Conservation (phyloP, 2,888 invertebrate species). For the Chaitophorus viminalis region DNA sequence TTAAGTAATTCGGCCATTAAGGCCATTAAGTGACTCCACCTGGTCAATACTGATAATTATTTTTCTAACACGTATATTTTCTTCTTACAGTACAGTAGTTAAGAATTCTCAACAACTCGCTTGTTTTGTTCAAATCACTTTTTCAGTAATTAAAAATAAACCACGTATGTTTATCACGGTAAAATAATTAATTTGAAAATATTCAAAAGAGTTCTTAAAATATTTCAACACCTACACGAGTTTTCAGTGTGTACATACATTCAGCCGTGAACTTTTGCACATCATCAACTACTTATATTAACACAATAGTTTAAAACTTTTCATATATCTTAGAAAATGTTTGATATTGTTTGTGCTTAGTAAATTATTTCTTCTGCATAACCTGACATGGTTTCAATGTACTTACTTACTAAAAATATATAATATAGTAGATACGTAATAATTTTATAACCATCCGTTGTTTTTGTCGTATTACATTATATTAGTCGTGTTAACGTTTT, state of each 20-base stretch:
- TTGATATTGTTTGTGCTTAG: background rate
- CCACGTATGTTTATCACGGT: background rate
- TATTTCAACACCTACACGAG: background rate
- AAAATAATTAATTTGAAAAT: background rate
- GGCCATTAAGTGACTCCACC: background rate
- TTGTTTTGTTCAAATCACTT: too few relatives aligned
- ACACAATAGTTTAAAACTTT: background rate
- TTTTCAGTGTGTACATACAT: background rate
- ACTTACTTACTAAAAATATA: too few relatives aligned
- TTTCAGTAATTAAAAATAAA: background rate
- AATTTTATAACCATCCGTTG: background rate
- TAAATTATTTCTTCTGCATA: background rate
- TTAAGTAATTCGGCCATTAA: background rate
- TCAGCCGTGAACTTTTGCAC: background rate
- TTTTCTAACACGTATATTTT: too few relatives aligned
- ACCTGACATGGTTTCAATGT: background rate
- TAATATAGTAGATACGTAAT: too few relatives aligned
- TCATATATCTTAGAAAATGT: background rate
- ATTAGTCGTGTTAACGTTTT: background rate
- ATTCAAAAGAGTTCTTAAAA: background rate
- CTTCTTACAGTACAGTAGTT: too few relatives aligned
- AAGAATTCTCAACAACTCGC: too few relatives aligned
- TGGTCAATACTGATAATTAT: background rate
- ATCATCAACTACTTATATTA: background rate
- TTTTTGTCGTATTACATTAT: background rate